phyloP scores from a whole-genome alignment of 2,113 vertebrate species.

The Ammospiza nelsoni region DNA sequence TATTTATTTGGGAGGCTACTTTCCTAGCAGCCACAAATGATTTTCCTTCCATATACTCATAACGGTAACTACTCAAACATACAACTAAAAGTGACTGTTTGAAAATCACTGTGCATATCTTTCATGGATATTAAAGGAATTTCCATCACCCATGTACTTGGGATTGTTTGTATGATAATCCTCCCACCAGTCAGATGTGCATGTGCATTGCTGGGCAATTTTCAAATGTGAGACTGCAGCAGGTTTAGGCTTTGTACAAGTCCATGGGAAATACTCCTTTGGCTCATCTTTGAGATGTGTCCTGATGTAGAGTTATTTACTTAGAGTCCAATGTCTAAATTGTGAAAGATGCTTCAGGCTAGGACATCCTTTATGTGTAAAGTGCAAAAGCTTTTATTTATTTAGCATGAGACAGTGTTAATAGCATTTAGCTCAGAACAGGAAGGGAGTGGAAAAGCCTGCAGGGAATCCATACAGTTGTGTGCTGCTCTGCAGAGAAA shows the following conservation, averaged over 20 bases:
- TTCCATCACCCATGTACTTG: not conserved
- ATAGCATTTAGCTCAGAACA: not conserved
- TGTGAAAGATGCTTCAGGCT: not conserved
- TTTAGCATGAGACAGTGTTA: not conserved
- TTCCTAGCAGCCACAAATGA: not conserved
- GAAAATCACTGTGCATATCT: not conserved
- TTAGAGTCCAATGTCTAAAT: not conserved
- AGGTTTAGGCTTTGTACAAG: not conserved
- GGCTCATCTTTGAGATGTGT: not conserved
- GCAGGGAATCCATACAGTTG: not conserved
- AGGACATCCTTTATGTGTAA: not conserved
- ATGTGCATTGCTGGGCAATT: not conserved
- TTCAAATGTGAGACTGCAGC: not conserved
- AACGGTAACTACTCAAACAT: not conserved
- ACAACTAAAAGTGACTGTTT: not conserved
- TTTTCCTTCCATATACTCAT: not conserved
- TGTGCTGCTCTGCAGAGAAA: not conserved
- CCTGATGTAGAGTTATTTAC: not conserved
- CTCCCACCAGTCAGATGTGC: not conserved
- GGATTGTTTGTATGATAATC: not conserved
- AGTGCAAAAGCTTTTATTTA: constrained; percentile 19
- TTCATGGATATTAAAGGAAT: not conserved
- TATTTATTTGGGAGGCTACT: not conserved
- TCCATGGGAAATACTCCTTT: not conserved
- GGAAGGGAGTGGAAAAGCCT: not conserved